Evolutionary conservation across 2,888 invertebrate genomes (phyloP), one percentile per base, ranked within the genome.

Genomic region (Anticlea derivata): DNA sequence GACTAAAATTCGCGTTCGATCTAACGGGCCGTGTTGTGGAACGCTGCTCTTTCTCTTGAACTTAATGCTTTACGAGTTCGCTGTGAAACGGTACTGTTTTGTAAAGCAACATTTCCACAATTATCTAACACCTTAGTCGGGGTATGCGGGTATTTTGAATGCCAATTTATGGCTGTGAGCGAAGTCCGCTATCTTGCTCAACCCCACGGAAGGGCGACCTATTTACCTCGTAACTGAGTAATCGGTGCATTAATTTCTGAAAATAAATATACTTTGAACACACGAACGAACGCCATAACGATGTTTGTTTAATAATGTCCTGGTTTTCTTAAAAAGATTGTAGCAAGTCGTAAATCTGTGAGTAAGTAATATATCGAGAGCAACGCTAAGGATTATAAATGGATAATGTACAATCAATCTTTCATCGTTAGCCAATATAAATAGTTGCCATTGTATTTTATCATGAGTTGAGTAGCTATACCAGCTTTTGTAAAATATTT

Each of bases 1-100:
- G 76, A 70, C 75, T 85, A 77, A 83, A 83, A 78, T 83, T 78
- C 75, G 73, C 73, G 75, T 79, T 70, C 73, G 65, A 66, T 68
- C 68, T 79, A 78, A 78, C 77, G 72, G 75, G 56, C 66, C 63
- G 61, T 57, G 62, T 65, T 70, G 65, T 65, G 63, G 65, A 70
- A 68, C 63, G 59, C 64, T 65, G 61, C 49, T 56, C 60, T 63
- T 65, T 68, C 45, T 58, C 51, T 60, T 58, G 56, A 62, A 63
- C 64, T 61, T 48, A 29, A 39, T 51, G 49, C 24, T 37, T 22
- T 34, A 44, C 11, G 40, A 29, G 13, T 23, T 37, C 34, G 26
- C 26, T 37, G 33, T 35, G 11, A 29, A 27, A 39, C 33, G 45
- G 12, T 33, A 44, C 34, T 35, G 30, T 51, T 41, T 41, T 41